phyloP scores from a whole-genome alignment of 37 sponge, comb jelly and placozoan species.

The Cliona cf. orientalis region DNA sequence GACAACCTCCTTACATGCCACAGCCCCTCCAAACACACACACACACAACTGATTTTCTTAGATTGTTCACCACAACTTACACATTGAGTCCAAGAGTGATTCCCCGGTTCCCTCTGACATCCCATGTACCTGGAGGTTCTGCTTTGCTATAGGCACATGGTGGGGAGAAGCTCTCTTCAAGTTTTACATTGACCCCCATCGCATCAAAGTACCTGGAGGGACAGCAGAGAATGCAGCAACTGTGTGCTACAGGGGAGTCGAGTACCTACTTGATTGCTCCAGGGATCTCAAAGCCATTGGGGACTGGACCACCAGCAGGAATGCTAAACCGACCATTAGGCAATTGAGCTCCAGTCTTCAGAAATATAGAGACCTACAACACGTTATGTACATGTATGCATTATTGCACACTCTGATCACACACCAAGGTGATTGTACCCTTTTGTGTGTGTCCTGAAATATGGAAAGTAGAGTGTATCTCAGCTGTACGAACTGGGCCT shows the following conservation, averaged over 20 bases:
- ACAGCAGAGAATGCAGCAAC: not conserved
- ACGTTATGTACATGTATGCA: not conserved
- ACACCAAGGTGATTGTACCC: slow-evolving; percentile 55
- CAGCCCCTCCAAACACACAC: not conserved
- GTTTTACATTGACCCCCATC: slow-evolving; percentile 21
- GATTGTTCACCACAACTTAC: slow-evolving; percentile 33
- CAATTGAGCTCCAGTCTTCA: slow-evolving; percentile 75
- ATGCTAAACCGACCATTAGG: slow-evolving; percentile 81
- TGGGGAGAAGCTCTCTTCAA: slow-evolving; percentile 24
- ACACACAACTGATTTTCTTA: slow-evolving; percentile 1
- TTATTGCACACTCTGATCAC: not conserved
- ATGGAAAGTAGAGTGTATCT: slow-evolving; percentile 69
- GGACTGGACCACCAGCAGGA: slow-evolving; percentile 70
- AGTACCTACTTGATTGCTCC: slow-evolving; percentile 68
- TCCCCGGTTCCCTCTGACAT: slow-evolving; percentile 52
- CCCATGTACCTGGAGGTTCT: slow-evolving; percentile 44
- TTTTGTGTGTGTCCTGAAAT: slow-evolving; percentile 92
- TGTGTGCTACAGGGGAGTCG: not conserved
- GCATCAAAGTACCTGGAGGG: slow-evolving; percentile 48
- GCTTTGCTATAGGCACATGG: slow-evolving; percentile 21
- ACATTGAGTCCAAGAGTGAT: slow-evolving; percentile 65
- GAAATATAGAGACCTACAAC: slow-evolving; percentile 71
- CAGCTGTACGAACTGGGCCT: slow-evolving; percentile 71
- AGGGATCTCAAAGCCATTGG: slow-evolving; percentile 70
- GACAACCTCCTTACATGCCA: not conserved